Evolutionary conservation across 2,888 invertebrate genomes (phyloP).

Genomic region (Aspidiotus destructor): DNA sequence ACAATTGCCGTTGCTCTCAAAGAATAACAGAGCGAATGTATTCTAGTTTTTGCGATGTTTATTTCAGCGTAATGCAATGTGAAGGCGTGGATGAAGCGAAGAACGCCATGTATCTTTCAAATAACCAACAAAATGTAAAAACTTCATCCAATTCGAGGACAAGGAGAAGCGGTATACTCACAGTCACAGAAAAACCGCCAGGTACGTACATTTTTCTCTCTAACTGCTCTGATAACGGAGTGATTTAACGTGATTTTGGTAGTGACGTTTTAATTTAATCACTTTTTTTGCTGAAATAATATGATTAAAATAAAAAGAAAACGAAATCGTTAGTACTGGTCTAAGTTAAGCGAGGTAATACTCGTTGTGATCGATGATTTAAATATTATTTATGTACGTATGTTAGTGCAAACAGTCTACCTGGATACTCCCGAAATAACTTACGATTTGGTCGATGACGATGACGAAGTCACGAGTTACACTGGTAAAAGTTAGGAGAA

Average conservation of each 20-base stretch:
- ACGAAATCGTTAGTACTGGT: neutral
- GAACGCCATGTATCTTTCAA: slow-evolving; percentile 11
- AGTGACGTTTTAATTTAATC: neutral
- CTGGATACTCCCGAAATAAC: neutral
- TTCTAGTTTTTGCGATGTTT: neutral
- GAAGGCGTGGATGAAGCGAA: slow-evolving; percentile 13
- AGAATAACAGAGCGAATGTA: neutral
- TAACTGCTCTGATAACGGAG: neutral
- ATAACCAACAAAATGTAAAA: slow-evolving; percentile 17
- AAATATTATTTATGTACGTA: neutral
- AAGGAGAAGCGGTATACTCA: slow-evolving; percentile 69
- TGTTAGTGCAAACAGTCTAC: neutral
- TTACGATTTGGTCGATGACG: neutral
- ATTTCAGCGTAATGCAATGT: slow-evolving; percentile 6
- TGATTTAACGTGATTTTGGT: neutral
- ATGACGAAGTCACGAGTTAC: neutral
- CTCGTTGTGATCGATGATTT: neutral
- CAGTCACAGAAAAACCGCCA: slow-evolving; percentile 78
- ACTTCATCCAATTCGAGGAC: slow-evolving; percentile 49
- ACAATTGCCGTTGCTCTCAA: neutral
- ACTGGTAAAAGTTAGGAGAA: slow-evolving; percentile 5
- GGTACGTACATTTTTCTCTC: slow-evolving; percentile 49
- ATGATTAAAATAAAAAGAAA: neutral
- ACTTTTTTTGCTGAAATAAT: slow-evolving; percentile 4
- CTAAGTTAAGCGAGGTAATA: neutral